A percentile compares a stretch with the other conserved stretches of the same genome.
Conservation (phyloP, 2,888 invertebrate species). For the Phyllotreta striolata region DNA sequence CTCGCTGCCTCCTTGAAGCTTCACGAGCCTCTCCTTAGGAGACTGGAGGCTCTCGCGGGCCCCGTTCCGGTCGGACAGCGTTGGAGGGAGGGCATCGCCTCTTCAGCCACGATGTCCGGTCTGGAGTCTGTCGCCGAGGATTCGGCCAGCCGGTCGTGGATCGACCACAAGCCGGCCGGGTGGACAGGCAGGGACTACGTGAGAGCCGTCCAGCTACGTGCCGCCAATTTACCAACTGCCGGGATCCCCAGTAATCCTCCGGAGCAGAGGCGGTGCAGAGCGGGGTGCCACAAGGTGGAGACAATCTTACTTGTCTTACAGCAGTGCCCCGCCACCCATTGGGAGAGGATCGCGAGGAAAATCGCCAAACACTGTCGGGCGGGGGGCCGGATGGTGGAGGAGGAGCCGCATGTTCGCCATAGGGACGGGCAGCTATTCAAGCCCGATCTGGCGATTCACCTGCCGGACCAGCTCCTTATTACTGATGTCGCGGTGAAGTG, state of each 20-base stretch:
- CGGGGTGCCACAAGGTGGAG: slow-evolving; percentile 25
- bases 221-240: slow-evolving; percentile 32
- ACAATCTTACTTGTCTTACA: slow-evolving; percentile 35
- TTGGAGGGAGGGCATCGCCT: slow-evolving; percentile 10
- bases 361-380: slow-evolving; percentile 17
- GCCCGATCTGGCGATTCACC: slow-evolving; percentile 36
- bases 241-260: slow-evolving; percentile 29
- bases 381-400: slow-evolving; percentile 30
- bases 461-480: neutral
- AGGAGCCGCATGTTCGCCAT: slow-evolving; percentile 43
- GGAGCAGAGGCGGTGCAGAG: slow-evolving; percentile 2
- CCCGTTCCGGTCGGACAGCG: slow-evolving; percentile 13
- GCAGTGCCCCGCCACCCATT: slow-evolving; percentile 33
- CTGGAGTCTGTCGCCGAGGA: slow-evolving; percentile 1
- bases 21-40: neutral
- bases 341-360: slow-evolving; percentile 23
- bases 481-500: slow-evolving; percentile 31
- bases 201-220: slow-evolving; percentile 33
- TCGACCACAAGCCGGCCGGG: slow-evolving; percentile 8
- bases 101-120: neutral
- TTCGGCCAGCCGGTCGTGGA: slow-evolving; percentile 25
- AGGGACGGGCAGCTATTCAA: slow-evolving; percentile 41
- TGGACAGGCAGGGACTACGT: slow-evolving; percentile 32
- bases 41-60: slow-evolving; percentile 26
- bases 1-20: slow-evolving; percentile 27